Percentiles rank a stretch among this genome's conserved stretches.
Evolutionary conservation across 2,797 vertebrate genomes (phyloP).

Genomic region (Amniataba percoides): DNA sequence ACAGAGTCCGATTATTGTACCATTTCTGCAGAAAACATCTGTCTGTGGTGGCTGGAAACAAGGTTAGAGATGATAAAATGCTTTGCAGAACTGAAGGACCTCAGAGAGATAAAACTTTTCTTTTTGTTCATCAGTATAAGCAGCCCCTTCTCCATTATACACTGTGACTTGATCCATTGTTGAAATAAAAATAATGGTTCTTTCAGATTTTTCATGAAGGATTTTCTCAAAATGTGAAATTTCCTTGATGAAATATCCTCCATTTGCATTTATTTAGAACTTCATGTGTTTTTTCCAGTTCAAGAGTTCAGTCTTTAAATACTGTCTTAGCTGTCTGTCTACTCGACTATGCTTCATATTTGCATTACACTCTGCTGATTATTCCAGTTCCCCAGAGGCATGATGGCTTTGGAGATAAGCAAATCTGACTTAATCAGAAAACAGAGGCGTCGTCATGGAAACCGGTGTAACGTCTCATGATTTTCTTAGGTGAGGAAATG

Average conservation of each 20-base stretch:
- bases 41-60: neutral
- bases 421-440: constrained; percentile 68
- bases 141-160: neutral
- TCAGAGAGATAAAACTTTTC: no score
- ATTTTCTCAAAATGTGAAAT: no score
- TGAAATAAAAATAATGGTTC: neutral
- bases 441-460: constrained; percentile 71
- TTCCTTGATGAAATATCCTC: neutral
- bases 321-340: neutral
- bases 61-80: neutral
- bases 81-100: neutral
- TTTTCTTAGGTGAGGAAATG: constrained; percentile 52
- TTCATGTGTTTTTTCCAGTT: neutral
- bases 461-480: constrained; percentile 48
- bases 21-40: neutral
- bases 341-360: constrained; percentile 4
- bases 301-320: neutral
- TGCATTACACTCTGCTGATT: constrained; percentile 49
- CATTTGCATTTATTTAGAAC: neutral
- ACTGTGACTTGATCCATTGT: neutral
- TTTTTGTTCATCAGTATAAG: neutral
- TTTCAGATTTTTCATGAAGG: neutral
- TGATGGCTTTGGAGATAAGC: constrained; percentile 59
- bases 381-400: constrained; percentile 40
- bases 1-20: neutral